Evolutionary conservation across 2,797 vertebrate genomes (phyloP).

Genomic region (Tinamus major): DNA sequence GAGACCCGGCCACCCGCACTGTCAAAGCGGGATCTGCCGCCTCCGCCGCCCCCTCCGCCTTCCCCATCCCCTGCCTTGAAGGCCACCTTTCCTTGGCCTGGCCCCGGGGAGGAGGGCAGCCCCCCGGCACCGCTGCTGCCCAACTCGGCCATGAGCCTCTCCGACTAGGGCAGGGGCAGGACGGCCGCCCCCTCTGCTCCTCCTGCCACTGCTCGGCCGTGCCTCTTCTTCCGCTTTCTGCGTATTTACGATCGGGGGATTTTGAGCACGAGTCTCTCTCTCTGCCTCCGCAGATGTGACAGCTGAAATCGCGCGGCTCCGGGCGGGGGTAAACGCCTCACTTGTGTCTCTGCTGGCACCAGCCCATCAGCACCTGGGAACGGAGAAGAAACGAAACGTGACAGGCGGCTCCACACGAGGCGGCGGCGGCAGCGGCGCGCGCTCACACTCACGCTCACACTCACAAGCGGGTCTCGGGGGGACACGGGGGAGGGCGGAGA

Average conservation of each 20-base stretch:
- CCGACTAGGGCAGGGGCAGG: conserved; percentile 47
- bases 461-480: background rate
- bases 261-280: conserved; percentile 21
- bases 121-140: conserved; percentile 81
- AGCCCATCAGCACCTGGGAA: conserved; percentile 68
- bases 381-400: conserved; percentile 36
- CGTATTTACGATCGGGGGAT: conserved; percentile 29
- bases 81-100: conserved; percentile 78
- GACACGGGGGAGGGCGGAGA: no score
- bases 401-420: background rate
- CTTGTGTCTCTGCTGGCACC: conserved; percentile 16
- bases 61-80: conserved; percentile 83
- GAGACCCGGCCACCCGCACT: conserved; percentile 82
- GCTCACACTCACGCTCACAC: background rate
- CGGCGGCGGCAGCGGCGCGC: background rate
- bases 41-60: conserved; percentile 56
- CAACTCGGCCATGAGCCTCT: conserved; percentile 92
- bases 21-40: conserved; percentile 83
- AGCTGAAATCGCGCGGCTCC: conserved; percentile 32
- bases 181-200: conserved; percentile 37
- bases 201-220: conserved; percentile 55
- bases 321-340: background rate
- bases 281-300: conserved; percentile 20
- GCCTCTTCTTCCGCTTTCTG: conserved; percentile 74
- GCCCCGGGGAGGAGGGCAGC: conserved; percentile 82